phyloP scores from a whole-genome alignment of 2,113 vertebrate genomes.

The Phycodurus eques region DNA sequence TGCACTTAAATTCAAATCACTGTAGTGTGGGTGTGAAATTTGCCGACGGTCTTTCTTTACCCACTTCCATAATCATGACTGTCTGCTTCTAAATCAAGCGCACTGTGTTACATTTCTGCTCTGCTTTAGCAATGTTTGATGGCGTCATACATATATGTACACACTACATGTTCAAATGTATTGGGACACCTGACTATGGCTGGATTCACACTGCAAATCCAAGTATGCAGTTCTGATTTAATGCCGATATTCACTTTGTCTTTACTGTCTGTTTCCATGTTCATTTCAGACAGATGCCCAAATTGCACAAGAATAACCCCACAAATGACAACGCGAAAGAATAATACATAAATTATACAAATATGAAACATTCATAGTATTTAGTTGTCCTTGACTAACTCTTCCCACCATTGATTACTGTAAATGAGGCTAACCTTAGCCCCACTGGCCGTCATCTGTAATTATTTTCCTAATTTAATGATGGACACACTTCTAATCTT shows the following conservation, averaged over 20 bases:
- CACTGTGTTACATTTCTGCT: constrained; percentile 8
- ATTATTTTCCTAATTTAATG: not conserved
- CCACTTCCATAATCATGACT: constrained; percentile 14
- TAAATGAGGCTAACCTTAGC: not conserved
- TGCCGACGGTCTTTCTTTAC: constrained; percentile 18
- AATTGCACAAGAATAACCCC: too few species aligned
- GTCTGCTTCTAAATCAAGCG: not conserved
- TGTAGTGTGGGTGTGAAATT: constrained; percentile 6
- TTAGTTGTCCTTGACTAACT: not conserved
- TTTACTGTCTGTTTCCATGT: too few species aligned
- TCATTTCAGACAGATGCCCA: too few species aligned
- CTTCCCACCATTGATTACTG: not conserved
- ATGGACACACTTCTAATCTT: not conserved
- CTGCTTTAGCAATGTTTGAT: constrained; percentile 22
- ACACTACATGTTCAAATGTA: too few species aligned
- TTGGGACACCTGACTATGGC: not conserved
- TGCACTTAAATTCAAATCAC: constrained; percentile 41
- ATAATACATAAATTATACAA: not conserved
- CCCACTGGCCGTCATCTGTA: not conserved
- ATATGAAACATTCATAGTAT: not conserved
- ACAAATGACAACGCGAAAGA: not conserved
- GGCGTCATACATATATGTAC: not conserved
- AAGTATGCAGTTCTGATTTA: not conserved
- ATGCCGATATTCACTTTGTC: not conserved
- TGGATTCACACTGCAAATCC: not conserved